Conservation (phyloP, 2,797 vertebrate species). For the Eidolon dupreanum region DNA sequence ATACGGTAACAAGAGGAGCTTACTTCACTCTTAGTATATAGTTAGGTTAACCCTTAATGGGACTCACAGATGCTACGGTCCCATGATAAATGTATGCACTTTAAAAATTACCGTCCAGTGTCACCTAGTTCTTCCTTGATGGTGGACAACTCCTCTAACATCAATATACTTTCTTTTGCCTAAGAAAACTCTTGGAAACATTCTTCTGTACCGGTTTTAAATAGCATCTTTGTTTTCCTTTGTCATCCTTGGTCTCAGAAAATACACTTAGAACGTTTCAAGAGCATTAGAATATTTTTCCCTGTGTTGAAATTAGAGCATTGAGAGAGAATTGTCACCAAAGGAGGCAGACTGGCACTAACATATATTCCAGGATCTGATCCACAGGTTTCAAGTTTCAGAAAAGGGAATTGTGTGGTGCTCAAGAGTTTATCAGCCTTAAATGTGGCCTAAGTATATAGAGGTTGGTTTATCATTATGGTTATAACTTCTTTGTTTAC, state of each 20-base stretch:
- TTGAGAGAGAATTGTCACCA: not conserved
- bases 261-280: slow-evolving; percentile 64
- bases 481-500: slow-evolving; percentile 2
- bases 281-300: slow-evolving; percentile 50
- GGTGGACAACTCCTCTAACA: not conserved
- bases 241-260: slow-evolving; percentile 66
- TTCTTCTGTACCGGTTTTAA: slow-evolving; percentile 53
- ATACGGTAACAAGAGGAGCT: not conserved
- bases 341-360: slow-evolving; percentile 7
- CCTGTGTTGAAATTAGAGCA: slow-evolving; percentile 49
- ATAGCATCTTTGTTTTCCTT: slow-evolving; percentile 61
- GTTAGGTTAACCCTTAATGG: not conserved
- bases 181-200: slow-evolving; percentile 36
- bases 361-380: slow-evolving; percentile 49
- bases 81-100: not conserved
- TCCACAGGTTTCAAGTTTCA: slow-evolving; percentile 29
- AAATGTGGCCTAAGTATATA: not conserved
- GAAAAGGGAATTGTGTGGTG: not conserved
- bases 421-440: not conserved
- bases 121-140: not conserved
- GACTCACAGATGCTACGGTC: not conserved
- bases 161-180: slow-evolving; percentile 2
- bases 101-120: not conserved
- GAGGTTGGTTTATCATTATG: not conserved
- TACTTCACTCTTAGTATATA: not conserved